A percentile compares a stretch with the other conserved stretches of the same genome.
Conservation (phyloP, 2,113 vertebrate genomes). For the Cyanoderma ruficeps region DNA sequence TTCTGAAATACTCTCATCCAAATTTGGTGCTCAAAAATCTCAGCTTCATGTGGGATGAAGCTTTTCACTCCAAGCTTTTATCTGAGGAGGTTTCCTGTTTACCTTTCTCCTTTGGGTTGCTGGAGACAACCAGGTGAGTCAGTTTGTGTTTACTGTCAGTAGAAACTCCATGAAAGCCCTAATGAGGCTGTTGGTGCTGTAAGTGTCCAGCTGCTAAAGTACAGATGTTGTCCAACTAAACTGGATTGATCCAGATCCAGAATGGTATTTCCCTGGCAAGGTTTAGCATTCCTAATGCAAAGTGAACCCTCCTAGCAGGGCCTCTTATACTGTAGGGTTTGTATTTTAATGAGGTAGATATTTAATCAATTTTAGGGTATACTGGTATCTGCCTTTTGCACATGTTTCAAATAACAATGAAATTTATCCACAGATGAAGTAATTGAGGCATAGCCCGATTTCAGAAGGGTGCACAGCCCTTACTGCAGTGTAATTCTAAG, state of each 20-base stretch:
- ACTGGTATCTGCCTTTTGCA: conserved; percentile 69
- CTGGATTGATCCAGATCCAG: conserved; percentile 32
- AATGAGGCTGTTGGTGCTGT: neutral
- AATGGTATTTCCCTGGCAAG: conserved; percentile 60
- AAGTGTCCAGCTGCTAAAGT: conserved; percentile 36
- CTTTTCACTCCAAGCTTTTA: neutral
- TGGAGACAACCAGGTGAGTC: neutral
- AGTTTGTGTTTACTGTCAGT: neutral
- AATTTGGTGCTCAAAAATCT: neutral
- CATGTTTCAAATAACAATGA: conserved; percentile 77
- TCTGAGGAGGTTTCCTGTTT: neutral
- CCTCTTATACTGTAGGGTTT: conserved; percentile 55
- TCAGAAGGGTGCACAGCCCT: conserved; percentile 59
- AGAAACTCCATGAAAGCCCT: neutral
- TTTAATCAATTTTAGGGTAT: conserved; percentile 74
- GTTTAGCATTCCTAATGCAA: conserved; percentile 56
- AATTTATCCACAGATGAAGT: conserved; percentile 77
- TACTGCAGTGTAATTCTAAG: conserved; percentile 62
- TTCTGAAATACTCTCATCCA: neutral
- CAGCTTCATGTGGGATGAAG: neutral
- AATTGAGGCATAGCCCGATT: conserved; percentile 70
- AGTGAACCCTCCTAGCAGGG: conserved; percentile 55
- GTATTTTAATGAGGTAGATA: conserved; percentile 73
- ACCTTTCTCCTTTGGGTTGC: neutral
- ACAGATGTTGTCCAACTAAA: conserved; percentile 46